Conservation (phyloP, 2,888 invertebrate species). For the Stenotaenia linearis region DNA sequence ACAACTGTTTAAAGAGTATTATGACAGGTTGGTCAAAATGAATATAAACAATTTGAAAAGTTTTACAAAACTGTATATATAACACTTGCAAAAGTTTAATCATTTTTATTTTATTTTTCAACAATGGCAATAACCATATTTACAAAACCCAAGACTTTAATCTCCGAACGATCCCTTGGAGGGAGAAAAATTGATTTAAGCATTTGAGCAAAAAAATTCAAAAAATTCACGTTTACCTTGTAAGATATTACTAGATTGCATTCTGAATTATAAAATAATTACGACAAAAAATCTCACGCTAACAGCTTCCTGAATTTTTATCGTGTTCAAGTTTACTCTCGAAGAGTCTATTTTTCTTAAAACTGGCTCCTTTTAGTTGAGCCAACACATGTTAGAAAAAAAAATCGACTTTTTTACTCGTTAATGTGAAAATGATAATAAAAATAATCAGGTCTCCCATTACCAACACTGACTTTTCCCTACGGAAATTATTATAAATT, state of each 20-base stretch:
- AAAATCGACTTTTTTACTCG: not conserved
- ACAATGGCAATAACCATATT: not conserved
- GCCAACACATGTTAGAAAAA: not conserved
- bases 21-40: not conserved
- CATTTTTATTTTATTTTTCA: not conserved
- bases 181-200: not conserved
- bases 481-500: not conserved
- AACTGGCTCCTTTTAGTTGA: not conserved
- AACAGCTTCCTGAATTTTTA: not conserved
- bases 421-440: not conserved
- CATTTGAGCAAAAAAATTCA: not conserved
- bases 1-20: not conserved
- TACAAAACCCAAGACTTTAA: not conserved
- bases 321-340: not conserved
- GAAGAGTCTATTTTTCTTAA: not conserved
- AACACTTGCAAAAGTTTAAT: not conserved
- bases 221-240: not conserved
- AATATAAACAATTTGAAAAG: not conserved
- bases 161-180: not conserved
- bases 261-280: not conserved
- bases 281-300: not conserved
- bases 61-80: not conserved
- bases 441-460: not conserved
- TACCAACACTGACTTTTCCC: not conserved
- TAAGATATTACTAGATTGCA: not conserved